Percentiles rank a stretch among this genome's conserved stretches.
Conservation (phyloP, 2,113 vertebrate species). For the Chlorodrepanis virens region DNA sequence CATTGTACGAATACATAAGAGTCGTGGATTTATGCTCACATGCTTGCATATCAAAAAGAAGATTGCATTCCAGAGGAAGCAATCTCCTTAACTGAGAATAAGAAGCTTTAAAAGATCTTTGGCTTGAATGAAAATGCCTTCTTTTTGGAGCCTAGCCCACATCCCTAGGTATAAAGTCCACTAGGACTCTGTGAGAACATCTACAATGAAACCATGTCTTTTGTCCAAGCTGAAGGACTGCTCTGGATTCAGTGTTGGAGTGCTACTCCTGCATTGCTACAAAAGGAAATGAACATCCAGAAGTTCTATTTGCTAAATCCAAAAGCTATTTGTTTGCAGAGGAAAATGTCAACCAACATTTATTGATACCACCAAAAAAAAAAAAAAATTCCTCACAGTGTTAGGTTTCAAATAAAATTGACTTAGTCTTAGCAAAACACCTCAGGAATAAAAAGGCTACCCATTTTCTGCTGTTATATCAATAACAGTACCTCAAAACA, state of each 20-base stretch:
- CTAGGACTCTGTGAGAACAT: not conserved
- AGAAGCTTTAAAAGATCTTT: slow-evolving; percentile 29
- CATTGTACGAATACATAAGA: not conserved
- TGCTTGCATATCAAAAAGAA: slow-evolving; percentile 24
- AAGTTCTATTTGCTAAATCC: not conserved
- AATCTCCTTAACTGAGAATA: slow-evolving; percentile 25
- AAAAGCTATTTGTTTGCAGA: not conserved
- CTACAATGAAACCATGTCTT: not conserved
- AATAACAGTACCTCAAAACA: not conserved
- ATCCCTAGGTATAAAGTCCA: not conserved
- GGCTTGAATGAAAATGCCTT: slow-evolving; percentile 1
- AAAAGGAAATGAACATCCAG: not conserved
- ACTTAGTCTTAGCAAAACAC: not conserved
- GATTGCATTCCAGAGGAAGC: slow-evolving; percentile 13
- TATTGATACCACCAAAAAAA: not conserved
- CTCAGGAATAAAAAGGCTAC: not conserved
- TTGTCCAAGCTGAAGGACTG: not conserved
- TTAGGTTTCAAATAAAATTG: not conserved
- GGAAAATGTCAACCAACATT: not conserved
- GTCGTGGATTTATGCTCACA: slow-evolving; percentile 11
- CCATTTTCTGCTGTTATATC: not conserved
- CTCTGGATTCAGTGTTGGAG: not conserved
- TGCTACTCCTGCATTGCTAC: not conserved
- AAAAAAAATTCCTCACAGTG: not conserved
- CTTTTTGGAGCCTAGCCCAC: not conserved